Percentiles rank a stretch among this genome's conserved stretches.
Evolutionary conservation across 2,113 vertebrate species (phyloP).

Genomic region (Argyrosomus japonicus): DNA sequence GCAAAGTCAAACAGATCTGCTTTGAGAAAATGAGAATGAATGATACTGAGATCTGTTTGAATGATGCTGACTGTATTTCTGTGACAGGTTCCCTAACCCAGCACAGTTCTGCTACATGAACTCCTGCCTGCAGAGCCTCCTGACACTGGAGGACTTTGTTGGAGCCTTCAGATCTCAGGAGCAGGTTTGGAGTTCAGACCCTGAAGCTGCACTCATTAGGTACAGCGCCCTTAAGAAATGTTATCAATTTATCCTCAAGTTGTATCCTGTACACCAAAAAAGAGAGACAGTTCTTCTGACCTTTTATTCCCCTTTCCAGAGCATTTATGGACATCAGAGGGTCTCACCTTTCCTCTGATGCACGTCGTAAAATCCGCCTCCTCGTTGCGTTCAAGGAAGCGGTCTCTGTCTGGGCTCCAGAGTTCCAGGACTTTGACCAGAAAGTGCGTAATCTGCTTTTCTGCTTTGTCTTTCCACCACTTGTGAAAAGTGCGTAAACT

Average conservation of each 20-base stretch:
- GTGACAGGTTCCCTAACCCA: conserved; percentile 3
- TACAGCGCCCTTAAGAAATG: no score
- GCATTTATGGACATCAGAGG: conserved; percentile 15
- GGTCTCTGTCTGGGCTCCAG: background rate
- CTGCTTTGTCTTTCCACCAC: background rate
- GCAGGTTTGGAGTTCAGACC: conserved; percentile 1
- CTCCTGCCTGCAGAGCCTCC: conserved; percentile 47
- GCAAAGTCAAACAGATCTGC: background rate
- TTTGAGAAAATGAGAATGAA: background rate
- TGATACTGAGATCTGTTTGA: background rate
- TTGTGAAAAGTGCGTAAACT: no score
- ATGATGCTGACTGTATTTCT: background rate
- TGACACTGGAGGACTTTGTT: conserved; percentile 27
- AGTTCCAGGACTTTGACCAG: conserved; percentile 10
- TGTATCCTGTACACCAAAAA: background rate
- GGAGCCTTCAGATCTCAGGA: background rate
- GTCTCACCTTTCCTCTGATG: background rate
- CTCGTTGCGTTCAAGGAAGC: conserved; percentile 6
- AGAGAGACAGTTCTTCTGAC: background rate
- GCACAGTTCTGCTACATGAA: conserved; percentile 37
- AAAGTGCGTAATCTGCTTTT: conserved; percentile 6
- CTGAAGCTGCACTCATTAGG: conserved; percentile 20
- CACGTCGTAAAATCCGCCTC: background rate
- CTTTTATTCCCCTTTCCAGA: background rate
- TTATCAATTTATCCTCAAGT: background rate